Evolutionary conservation across 2,113 vertebrate species (phyloP), one percentile per base, ranked within the genome.

Genomic region (Istiophorus platypterus): DNA sequence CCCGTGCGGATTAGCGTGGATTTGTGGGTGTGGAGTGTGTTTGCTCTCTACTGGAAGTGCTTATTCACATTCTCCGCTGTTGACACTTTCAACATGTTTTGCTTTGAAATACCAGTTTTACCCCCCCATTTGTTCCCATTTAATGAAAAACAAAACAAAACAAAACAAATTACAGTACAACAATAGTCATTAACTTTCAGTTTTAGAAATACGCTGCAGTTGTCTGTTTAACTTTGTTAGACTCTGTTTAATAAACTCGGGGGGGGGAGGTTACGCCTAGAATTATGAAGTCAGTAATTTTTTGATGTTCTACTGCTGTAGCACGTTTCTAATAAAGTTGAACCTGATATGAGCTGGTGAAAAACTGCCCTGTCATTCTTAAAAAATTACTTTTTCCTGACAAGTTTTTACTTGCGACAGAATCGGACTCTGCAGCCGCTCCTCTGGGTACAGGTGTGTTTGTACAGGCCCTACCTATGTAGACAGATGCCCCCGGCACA

Each of bases 401-500:
- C 56, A 31, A 31, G 45, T 27, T 61, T 68, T 59, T 13, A 3
- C 9, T 65, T 29, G 20, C 29, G 20, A 72, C 69, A 24, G 54
- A 62, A 10, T 66, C 51, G 1, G 71, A 51, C 20, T 47, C 62
- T 83, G 76, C 86, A 29, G n/a, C 58, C 49, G 2, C 47, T 63
- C 34, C 18, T 80, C 63, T 26, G 24, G 70, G 83, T 79, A 70
- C 72, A 80, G 75, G 83, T 74, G 82, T 90, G 72, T 92, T 82
- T 82, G 54, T 13, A 27, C 68, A 78, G 76, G 49, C 84, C 70
- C 47, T 69, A 77, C 88, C 64, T 79, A 75, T 61, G 69, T 69
- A 76, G 81, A 93, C 92, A 93, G 90, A 85, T 93, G 91, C 78
- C 79, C 79, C 54, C 27, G 58, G 42, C 68, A 39, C 45, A 85